Evolutionary conservation across 64 coral and sea anemone genomes (phyloP), one percentile per base, ranked within the genome.

Genomic region (Exaiptasia diaphana): DNA sequence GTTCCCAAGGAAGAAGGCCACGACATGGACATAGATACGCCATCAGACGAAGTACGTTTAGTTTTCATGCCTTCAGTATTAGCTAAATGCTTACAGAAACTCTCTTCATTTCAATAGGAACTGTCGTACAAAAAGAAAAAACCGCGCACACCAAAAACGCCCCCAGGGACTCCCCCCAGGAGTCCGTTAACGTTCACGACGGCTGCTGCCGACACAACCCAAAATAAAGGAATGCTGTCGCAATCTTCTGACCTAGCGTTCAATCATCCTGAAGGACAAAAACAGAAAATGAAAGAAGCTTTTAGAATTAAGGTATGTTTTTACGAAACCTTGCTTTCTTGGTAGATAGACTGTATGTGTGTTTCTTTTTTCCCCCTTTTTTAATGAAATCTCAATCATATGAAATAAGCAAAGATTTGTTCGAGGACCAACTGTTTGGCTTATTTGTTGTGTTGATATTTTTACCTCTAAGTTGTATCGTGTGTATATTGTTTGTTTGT

Each of bases 221-320:
- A 83, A 43, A 63, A 84, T 35, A 84, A 76, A 27, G 77, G 83
- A 24, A 62, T 53, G 14, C 26, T 53, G 31, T 76, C 77, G 49
- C 54, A 68, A 6, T 81, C 90, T 11, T 75, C 82, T 30, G 50
- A 73, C 1, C 55, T 71, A 11, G 29, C 53, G n/a, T 42, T 50
- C 1, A 61, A 25, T 7, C 29, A 80, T 36, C 43, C 67, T 1
- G 75, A 75, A 31, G 73, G 80, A 6, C 64, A 85, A 22, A 90
- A 92, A 38, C 65, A 84, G 5, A 97, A 85, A 56, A 67, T 68
- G 17, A 87, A 70, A 59, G 94, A 97, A 12, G 45, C 71, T 40
- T 97, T 97, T 77, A 80, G 94, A 92, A 86, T 97, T 73, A 97
- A 97, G 89, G 94, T 97, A 75, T 56, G 34, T 31, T 38, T 18